Base-by-base conservation (phyloP, 1,140 invertebrate species). In the Danaus plexippus region DNA sequence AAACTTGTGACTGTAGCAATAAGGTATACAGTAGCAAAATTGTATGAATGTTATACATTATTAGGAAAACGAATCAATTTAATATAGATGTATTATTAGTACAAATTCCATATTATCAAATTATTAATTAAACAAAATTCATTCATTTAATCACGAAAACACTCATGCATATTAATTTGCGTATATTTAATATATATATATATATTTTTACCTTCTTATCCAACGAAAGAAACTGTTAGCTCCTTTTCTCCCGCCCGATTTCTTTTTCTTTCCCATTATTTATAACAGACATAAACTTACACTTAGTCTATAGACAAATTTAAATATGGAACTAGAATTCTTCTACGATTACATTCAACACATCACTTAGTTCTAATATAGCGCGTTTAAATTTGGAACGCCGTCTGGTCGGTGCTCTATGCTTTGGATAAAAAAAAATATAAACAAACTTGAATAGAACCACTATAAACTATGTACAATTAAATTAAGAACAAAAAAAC, bases 181-280 rank as follows among this genome's bases (percentile, higher is more conserved):
- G 0, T 42, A 43, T 4, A 1, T 13, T 52, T 52, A 12, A 12
- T 9, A 46, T 48, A 49, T 11, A 57, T 46, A 61, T 41, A 48
- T 11, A 61, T 41, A 48, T 11, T 49, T 49, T 50, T 85, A 85
- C 82, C 82, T 85, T 75, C 77, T 72, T 55, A 85, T 85, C 80
- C 82, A 85, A 44, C 82, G 75, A 61, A 85, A 85, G 60, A 85
- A 85, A 57, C 80, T 69, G 66, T 79, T 83, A 43, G 77, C 78
- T 22, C 70, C 66, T 63, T 70, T 78, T 52, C 76, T 81, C 11
- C 65, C 73, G 54, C 66, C 76, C 60, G 71, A 76, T 72, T 83
- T 85, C 73, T 83, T 85, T 71, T 85, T 83, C 59, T 83, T 85
- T 58, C 82, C 82, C 82, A 85, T 85, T 70, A 73, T 57, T 50